Evolutionary conservation across 2,888 invertebrate species (phyloP).

Genomic region (Muscina levida): DNA sequence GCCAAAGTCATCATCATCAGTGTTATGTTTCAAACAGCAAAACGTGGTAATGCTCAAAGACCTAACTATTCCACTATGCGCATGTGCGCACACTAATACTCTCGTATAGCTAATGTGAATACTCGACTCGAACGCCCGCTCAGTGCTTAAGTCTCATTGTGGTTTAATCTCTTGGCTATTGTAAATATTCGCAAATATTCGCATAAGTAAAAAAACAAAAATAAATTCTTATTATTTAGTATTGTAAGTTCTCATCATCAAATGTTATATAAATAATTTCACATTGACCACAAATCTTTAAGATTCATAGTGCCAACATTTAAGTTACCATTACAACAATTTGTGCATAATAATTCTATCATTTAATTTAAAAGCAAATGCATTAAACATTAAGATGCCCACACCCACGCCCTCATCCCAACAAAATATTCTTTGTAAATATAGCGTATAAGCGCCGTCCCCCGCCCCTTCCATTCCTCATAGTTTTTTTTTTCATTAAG

Average conservation of each 20-base stretch:
- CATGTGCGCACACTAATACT: too few species aligned
- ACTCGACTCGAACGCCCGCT: not conserved
- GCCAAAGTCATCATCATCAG: not conserved
- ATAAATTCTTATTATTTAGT: conserved; percentile 34
- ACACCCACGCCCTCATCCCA: not conserved
- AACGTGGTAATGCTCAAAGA: conserved; percentile 26
- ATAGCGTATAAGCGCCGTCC: conserved; percentile 3
- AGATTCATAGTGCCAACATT: conserved; percentile 59
- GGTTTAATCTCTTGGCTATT: conserved; percentile 5
- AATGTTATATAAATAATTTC: not conserved
- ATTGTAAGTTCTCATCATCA: conserved; percentile 23
- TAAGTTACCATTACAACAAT: conserved; percentile 43
- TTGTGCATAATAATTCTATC: not conserved
- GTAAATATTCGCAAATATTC: conserved; percentile 12
- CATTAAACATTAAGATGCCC: too few species aligned
- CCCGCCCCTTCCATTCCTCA: not conserved
- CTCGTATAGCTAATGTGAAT: not conserved
- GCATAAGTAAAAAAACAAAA: conserved; percentile 14
- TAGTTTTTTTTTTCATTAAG: conserved; percentile 54
- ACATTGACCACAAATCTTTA: conserved; percentile 37
- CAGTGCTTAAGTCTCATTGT: conserved; percentile 6
- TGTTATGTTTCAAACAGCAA: conserved; percentile 6
- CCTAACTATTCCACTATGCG: not conserved
- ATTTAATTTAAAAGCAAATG: conserved; percentile 42
- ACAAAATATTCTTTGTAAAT: too few species aligned